Evolutionary conservation across 2,888 invertebrate genomes (phyloP), one percentile per base, ranked within the genome.

Genomic region (Bursaphelenchus okinawaensis): DNA sequence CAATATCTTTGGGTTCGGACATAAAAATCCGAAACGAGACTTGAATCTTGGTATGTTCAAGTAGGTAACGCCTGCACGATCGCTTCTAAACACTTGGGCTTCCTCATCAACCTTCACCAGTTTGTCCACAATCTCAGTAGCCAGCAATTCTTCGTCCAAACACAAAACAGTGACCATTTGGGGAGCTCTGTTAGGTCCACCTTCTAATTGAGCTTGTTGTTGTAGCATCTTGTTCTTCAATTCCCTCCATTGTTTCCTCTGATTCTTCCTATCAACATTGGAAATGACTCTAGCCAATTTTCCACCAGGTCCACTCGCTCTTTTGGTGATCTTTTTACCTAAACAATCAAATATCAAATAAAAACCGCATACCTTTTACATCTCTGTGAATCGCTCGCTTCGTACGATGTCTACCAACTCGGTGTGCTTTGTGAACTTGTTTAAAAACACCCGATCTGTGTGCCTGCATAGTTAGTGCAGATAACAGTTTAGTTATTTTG

Each of bases 341-440:
- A 24, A 22, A 56, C 16, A 63, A 63, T 62, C 24, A 4, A 24
- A 22, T 12, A 22, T n/a, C 55, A 66, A 59, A 4, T 20, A 24
- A 40, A n/a, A 16, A 2, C 20, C 55, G 19, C 6, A 16, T 23
- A 62, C 54, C 54, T 52, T 59, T 59, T 2, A 19, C 19, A 24
- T 71, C 74, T 2, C 74, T 67, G 27, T 76, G 70, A 31, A 81
- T 87, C 23, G 90, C 88, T 9, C 93, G 90, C 86, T 96, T 95
- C 22, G 92, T 92, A 28, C 91, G 88, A 85, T 96, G 94, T 71
- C 90, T 88, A 4, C 92, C 91, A 70, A 90, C 90, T 85, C 95
- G 96, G 83, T 96, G 96, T 52, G 87, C 78, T 84, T 98, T 98
- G 83, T 96, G 96, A 68, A 89, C 88, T 85, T 95, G 94, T 83